phyloP scores from a whole-genome alignment of 2,113 vertebrate species.

The Mastomys coucha region DNA sequence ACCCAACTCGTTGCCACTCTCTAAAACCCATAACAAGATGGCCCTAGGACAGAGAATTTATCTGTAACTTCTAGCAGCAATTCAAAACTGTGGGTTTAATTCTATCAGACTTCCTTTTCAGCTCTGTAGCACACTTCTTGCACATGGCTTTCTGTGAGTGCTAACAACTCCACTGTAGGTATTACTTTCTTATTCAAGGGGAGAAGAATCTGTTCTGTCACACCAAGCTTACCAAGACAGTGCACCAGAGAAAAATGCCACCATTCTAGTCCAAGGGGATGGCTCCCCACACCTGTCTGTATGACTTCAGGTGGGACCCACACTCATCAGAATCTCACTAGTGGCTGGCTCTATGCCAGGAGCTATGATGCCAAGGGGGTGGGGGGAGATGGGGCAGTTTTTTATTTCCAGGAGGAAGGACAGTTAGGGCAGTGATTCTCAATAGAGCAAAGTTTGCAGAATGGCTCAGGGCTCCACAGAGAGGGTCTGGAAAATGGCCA shows the following conservation, averaged over 20 bases:
- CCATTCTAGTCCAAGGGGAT: neutral
- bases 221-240: neutral
- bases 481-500: constrained; percentile 24
- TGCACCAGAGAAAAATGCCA: neutral
- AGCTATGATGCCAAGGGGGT: neutral
- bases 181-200: constrained; percentile 1
- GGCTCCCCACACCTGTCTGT: neutral
- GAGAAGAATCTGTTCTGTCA: neutral
- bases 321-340: neutral
- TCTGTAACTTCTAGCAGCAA: neutral
- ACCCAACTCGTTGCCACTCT: neutral
- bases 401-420: constrained; percentile 19
- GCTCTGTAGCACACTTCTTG: neutral
- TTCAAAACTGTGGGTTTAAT: neutral
- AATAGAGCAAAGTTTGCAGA: neutral
- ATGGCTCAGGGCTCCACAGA: constrained; percentile 37
- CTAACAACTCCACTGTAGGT: neutral
- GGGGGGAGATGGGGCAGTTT: neutral
- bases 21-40: neutral
- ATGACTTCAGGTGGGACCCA: neutral
- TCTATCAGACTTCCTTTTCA: neutral
- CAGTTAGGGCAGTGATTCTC: constrained; percentile 61
- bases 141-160: neutral
- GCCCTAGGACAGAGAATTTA: neutral
- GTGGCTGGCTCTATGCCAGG: neutral